Percentiles rank a stretch among this genome's conserved stretches.
Evolutionary conservation across 2,113 vertebrate genomes (phyloP).

Genomic region (Alligator sinensis): DNA sequence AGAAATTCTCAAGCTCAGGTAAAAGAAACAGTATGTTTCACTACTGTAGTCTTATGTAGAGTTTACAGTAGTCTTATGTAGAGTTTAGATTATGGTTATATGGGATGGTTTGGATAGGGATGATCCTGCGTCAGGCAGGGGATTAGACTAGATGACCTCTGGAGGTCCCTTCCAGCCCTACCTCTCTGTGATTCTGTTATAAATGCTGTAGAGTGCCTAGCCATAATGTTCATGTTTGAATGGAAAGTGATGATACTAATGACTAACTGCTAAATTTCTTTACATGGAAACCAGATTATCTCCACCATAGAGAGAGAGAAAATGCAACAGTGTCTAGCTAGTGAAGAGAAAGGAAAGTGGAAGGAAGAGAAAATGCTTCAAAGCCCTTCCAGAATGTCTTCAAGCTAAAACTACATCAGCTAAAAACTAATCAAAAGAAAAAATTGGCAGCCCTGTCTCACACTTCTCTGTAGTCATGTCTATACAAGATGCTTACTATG

Average conservation of each 20-base stretch:
- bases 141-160: too few relatives aligned
- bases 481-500: too few relatives aligned
- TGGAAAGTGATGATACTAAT: neutral
- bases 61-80: too few relatives aligned
- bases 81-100: too few relatives aligned
- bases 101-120: too few relatives aligned
- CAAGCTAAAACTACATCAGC: neutral
- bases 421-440: neutral
- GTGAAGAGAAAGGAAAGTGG: neutral
- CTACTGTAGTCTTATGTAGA: too few relatives aligned
- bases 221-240: neutral
- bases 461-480: neutral
- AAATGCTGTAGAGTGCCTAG: neutral
- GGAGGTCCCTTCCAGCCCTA: too few relatives aligned
- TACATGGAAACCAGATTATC: neutral
- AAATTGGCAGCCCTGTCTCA: neutral
- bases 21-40: neutral
- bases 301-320: neutral
- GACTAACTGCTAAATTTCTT: neutral
- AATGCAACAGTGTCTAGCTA: neutral
- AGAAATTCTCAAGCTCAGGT: neutral
- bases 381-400: neutral
- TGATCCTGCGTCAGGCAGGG: too few relatives aligned
- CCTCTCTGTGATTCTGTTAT: too few relatives aligned
- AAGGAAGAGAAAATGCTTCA: accelerated